These are phyloP conservation scores for Girardia tigrina DNA, from an alignment of 2,888 invertebrate species.

Conservation along the genomic window DNA sequence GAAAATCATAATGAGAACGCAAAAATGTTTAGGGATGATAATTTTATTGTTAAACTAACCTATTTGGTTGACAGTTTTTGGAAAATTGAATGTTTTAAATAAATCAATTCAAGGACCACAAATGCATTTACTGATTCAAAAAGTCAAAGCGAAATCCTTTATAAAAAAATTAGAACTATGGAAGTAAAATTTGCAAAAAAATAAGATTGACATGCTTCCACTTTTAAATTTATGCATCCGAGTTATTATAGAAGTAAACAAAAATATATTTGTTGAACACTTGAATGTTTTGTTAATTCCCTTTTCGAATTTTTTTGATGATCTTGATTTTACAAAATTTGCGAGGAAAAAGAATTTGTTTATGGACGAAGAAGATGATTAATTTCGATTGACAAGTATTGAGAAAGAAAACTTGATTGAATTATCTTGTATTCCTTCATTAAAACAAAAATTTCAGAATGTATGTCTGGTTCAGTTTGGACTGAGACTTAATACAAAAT, in stretches of 20 bases:
- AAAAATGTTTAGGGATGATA: conserved; percentile 20
- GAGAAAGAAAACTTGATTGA: conserved; percentile 15
- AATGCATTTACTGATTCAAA: neutral
- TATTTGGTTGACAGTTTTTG: neutral
- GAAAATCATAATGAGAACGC: neutral
- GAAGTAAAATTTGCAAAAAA: too few species aligned
- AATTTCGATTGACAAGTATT: conserved; percentile 17
- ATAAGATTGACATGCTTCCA: too few species aligned
- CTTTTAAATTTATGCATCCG: too few species aligned
- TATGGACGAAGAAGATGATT: conserved; percentile 11
- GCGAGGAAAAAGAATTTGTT: neutral
- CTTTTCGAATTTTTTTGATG: neutral
- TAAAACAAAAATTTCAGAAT: neutral
- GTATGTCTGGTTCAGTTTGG: conserved; percentile 4
- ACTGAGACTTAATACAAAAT: neutral
- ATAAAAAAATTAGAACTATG: too few species aligned
- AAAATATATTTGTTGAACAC: neutral
- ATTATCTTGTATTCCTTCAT: neutral
- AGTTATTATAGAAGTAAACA: too few species aligned
- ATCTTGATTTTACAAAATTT: conserved; percentile 6
- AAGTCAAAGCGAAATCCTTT: too few species aligned
- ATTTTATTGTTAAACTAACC: conserved; percentile 5
- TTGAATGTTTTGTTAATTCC: conserved; percentile 1
- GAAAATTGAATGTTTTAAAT: conserved; percentile 1
- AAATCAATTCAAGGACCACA: conserved; percentile 23